Evolutionary conservation across 2,888 invertebrate species (phyloP), one percentile per base, ranked within the genome.

Genomic region (Linyphia triangularis): DNA sequence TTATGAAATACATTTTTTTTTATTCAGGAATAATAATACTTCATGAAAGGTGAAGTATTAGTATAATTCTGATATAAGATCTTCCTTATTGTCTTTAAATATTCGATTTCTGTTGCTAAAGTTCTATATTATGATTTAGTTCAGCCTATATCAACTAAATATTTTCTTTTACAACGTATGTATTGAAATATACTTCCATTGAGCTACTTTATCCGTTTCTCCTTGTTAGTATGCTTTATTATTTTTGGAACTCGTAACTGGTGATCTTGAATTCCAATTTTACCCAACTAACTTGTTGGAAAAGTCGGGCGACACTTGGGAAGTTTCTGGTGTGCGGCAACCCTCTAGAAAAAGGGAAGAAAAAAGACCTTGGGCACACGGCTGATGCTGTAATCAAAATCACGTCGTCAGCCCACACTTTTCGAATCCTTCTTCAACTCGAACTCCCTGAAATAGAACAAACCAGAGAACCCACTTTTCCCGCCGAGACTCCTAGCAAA

Each of bases 351-450:
- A 51, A 51, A 51, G 51, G 51, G 51, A 51, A 51, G 16, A 1
- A 40, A 40, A 40, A 40, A 40, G 40, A 13, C 61, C 70, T 69
- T 85, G 70, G 51, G 73, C 70, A 57, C 70, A 63, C 65, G 33
- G 43, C 61, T 63, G 73, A 57, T 51, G 26, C 9, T 37, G 65
- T 10, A 72, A 86, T 81, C 63, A 24, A 37, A 72, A 65, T 19
- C 37, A 22, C 40, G 51, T 24, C 19, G 40, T 86, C 86, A 81
- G 79, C 86, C 79, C 73, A 73, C 86, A 81, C 86, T 43, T 16
- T 30, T 6, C 40, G 30, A 72, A 82, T 43, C 37, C 33, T 67
- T 26, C 26, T 43, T 37, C 72, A 7, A 51, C 51, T n/a, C 5
- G 5, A 13, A 51, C 16, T n/a, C n/a, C 33, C 33, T 16, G 63